Evolutionary conservation across 2,113 vertebrate genomes (phyloP).

Genomic region (Axis porcinus): DNA sequence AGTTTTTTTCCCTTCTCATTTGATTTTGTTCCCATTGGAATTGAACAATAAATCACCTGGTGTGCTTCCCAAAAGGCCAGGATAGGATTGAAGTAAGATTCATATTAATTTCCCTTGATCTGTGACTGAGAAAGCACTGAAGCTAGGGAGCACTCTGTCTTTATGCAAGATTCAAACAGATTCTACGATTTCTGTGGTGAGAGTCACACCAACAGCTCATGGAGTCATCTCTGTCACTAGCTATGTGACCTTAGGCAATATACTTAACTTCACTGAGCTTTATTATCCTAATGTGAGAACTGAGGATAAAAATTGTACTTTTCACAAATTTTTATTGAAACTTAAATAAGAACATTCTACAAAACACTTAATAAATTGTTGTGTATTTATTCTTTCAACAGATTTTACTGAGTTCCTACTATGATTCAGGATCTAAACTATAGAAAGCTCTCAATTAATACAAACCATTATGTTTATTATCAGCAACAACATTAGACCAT

Average conservation of each 20-base stretch:
- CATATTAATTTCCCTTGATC: not conserved
- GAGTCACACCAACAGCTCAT: not conserved
- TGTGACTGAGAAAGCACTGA: not conserved
- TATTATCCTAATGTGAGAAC: conserved; percentile 16
- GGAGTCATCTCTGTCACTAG: not conserved
- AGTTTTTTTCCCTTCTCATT: not conserved
- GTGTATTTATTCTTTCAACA: not conserved
- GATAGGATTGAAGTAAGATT: not conserved
- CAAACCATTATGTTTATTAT: not conserved
- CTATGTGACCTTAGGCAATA: not conserved
- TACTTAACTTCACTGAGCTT: not conserved
- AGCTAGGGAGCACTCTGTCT: not conserved
- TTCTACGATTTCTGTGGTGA: not conserved
- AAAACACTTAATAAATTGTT: not conserved
- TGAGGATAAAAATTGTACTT: not conserved
- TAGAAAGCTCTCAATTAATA: not conserved
- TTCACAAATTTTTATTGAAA: not conserved
- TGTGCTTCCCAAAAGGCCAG: not conserved
- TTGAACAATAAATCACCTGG: not conserved
- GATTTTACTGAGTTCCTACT: conserved; percentile 7
- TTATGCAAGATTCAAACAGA: not conserved
- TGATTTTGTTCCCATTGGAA: not conserved
- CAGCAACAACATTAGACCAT: not conserved
- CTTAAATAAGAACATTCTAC: not conserved
- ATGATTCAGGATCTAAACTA: not conserved